phyloP scores from a whole-genome alignment of 2,888 invertebrate genomes.

The Scotopteryx bipunctaria region DNA sequence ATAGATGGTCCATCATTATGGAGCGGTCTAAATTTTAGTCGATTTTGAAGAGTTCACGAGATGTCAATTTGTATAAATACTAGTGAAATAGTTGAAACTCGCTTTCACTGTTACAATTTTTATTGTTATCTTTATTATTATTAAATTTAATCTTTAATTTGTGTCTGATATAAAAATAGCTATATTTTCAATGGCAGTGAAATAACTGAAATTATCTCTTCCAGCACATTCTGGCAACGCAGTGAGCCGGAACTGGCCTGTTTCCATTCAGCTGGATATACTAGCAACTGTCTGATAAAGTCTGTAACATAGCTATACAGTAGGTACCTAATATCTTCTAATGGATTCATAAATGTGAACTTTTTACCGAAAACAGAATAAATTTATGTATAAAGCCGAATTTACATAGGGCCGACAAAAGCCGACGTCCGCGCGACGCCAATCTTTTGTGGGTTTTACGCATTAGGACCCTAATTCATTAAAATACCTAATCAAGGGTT shows the following conservation, averaged over 20 bases:
- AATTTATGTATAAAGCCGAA: constrained; percentile 12
- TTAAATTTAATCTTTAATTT: too few species aligned
- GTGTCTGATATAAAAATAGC: too few species aligned
- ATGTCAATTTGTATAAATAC: too few species aligned
- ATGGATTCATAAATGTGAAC: not conserved
- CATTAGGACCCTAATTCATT: constrained; percentile 19
- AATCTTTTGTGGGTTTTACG: constrained; percentile 19
- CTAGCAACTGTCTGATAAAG: constrained; percentile 31
- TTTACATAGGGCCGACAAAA: constrained; percentile 17
- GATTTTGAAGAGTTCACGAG: too few species aligned
- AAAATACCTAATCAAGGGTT: constrained; percentile 4
- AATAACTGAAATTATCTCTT: constrained; percentile 13
- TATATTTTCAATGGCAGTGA: too few species aligned
- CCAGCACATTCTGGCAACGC: constrained; percentile 19
- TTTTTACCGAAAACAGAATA: constrained; percentile 9
- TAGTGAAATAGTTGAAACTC: too few species aligned
- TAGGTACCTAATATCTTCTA: too few species aligned
- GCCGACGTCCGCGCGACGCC: constrained; percentile 7
- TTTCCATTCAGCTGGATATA: constrained; percentile 37
- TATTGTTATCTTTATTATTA: too few species aligned
- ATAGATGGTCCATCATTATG: too few species aligned
- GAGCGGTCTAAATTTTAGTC: too few species aligned
- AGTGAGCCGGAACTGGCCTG: constrained; percentile 37
- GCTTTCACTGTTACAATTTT: too few species aligned
- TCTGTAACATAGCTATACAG: too few species aligned